Percentiles rank a stretch among this genome's conserved stretches.
These are phyloP conservation scores for Oreochromis aureus DNA, from an alignment of 2,113 vertebrate species.

Conservation along the genomic window DNA sequence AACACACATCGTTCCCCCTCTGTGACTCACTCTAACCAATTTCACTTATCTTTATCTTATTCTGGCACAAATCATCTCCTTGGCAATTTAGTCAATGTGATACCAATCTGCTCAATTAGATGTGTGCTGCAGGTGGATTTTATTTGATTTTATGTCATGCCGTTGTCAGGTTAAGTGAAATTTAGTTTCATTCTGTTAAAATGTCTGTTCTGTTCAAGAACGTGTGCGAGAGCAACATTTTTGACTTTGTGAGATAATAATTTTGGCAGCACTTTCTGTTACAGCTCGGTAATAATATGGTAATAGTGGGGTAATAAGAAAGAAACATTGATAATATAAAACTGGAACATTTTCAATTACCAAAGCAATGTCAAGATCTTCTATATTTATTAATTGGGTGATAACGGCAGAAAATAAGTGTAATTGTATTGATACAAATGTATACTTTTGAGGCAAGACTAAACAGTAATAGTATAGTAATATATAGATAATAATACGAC, in stretches of 20 bases:
- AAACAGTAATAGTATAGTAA: background rate
- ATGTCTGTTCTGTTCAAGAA: background rate
- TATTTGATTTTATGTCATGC: slow-evolving; percentile 6
- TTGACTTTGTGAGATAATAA: background rate
- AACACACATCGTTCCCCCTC: background rate
- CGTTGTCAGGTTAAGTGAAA: background rate
- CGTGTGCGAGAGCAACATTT: background rate
- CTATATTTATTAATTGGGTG: background rate
- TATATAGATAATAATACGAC: background rate
- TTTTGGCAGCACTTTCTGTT: background rate
- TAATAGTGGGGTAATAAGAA: background rate
- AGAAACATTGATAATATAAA: background rate
- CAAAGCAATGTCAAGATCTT: rapidly evolving
- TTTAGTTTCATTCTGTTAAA: background rate
- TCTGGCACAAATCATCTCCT: slow-evolving; percentile 20
- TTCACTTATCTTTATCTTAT: slow-evolving; percentile 12
- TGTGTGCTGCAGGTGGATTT: slow-evolving; percentile 19
- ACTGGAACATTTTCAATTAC: background rate
- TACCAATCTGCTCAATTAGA: slow-evolving; percentile 11
- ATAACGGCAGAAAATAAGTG: background rate
- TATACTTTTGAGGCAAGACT: background rate
- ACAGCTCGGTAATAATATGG: background rate
- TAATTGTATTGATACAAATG: background rate
- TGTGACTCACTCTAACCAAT: background rate
- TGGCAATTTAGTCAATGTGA: slow-evolving; percentile 17